These are phyloP conservation scores for Falco peregrinus DNA, from an alignment of 2,797 vertebrate species.

Conservation along the genomic window DNA sequence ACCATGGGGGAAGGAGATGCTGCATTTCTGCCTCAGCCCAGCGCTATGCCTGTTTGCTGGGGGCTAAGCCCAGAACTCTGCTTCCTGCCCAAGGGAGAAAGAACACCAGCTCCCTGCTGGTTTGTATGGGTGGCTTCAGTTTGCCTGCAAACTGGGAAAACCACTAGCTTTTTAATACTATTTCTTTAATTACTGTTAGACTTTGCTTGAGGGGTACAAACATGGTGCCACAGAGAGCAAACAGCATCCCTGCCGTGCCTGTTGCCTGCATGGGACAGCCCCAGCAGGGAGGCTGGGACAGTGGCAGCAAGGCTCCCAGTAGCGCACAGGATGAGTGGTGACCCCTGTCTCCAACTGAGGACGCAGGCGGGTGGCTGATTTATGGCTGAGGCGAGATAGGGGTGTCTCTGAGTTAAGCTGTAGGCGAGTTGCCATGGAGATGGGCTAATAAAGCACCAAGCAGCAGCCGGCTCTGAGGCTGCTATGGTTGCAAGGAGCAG, in stretches of 20 bases:
- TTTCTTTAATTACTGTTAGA: neutral
- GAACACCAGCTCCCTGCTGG: neutral
- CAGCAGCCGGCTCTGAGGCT: slow-evolving; percentile 20
- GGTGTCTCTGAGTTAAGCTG: slow-evolving; percentile 50
- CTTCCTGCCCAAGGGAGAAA: neutral
- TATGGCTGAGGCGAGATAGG: slow-evolving; percentile 14
- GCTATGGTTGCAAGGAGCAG: neutral
- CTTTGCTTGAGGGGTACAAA: neutral
- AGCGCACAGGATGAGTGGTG: neutral
- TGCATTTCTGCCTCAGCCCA: neutral
- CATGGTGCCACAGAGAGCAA: neutral
- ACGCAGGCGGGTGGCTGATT: neutral
- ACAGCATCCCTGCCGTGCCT: neutral
- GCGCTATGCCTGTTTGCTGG: neutral
- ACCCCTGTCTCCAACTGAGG: neutral
- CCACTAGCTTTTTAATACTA: neutral
- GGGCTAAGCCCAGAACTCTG: neutral
- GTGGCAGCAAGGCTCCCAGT: neutral
- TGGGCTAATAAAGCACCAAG: slow-evolving; percentile 58
- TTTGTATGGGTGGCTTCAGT: neutral
- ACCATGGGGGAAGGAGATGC: neutral
- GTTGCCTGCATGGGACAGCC: neutral
- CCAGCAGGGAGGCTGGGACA: neutral
- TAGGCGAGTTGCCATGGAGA: slow-evolving; percentile 68
- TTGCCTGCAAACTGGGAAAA: neutral